These are phyloP conservation scores for Acomys russatus DNA, from an alignment of 2,797 vertebrate species.

Conservation along the genomic window DNA sequence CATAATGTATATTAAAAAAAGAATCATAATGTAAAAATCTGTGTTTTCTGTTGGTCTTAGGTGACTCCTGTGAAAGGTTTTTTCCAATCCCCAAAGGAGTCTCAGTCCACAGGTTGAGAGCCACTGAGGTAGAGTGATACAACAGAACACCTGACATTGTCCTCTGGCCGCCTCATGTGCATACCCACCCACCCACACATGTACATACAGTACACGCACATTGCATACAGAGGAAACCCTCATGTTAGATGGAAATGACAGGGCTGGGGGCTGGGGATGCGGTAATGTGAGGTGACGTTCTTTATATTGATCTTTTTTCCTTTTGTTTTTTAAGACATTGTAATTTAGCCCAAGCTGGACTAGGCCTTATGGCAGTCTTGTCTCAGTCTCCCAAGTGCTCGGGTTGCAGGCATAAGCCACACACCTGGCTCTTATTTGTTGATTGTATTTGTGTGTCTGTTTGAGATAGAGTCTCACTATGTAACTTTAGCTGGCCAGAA, in stretches of 20 bases:
- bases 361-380: not conserved
- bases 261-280: not conserved
- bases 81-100: not conserved
- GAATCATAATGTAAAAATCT: not conserved
- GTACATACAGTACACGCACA: not conserved
- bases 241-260: not conserved
- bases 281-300: not conserved
- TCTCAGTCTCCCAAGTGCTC: not conserved
- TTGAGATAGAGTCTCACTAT: not conserved
- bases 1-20: no score
- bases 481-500: not conserved
- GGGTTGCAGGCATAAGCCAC: not conserved
- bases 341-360: not conserved
- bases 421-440: not conserved
- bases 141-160: not conserved
- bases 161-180: not conserved
- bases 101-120: not conserved
- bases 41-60: not conserved
- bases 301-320: not conserved
- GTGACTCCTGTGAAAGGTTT: not conserved
- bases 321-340: not conserved
- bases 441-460: not conserved
- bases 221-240: not conserved
- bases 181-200: not conserved
- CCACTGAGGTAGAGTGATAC: not conserved